Conservation (phyloP, 2,888 invertebrate genomes). For the Apomyelois bistriatella region DNA sequence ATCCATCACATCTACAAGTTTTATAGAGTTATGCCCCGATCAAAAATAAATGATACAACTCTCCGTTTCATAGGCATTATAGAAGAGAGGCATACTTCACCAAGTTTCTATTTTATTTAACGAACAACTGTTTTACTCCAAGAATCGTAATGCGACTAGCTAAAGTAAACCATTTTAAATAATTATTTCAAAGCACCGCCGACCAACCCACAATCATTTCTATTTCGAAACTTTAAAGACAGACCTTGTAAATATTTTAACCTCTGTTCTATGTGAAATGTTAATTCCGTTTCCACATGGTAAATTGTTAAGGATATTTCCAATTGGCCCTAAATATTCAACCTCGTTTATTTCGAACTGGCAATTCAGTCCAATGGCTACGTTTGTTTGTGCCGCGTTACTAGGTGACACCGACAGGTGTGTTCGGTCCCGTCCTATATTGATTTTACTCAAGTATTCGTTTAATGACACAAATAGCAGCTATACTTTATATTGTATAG, state of each 20-base stretch:
- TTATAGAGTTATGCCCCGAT: too few relatives aligned
- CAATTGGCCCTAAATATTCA: slow-evolving; percentile 12
- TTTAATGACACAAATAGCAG: slow-evolving; percentile 20
- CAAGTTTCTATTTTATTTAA: too few relatives aligned
- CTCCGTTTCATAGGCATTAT: too few relatives aligned
- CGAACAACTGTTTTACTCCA: too few relatives aligned
- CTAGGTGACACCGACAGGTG: slow-evolving; percentile 58
- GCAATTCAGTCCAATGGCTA: not conserved
- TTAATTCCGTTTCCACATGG: not conserved
- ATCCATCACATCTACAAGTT: too few relatives aligned
- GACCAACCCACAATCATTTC: not conserved
- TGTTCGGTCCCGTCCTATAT: slow-evolving; percentile 47
- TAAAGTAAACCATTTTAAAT: not conserved
- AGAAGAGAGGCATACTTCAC: too few relatives aligned
- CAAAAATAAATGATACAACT: too few relatives aligned
- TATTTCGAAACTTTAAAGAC: not conserved
- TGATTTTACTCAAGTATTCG: slow-evolving; percentile 41
- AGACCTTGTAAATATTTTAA: not conserved
- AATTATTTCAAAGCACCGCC: not conserved
- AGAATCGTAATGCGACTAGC: too few relatives aligned
- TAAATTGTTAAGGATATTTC: not conserved
- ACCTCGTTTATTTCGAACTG: not conserved
- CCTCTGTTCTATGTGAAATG: not conserved
- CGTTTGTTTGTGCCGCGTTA: slow-evolving; percentile 53
- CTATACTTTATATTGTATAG: not conserved